Conservation (phyloP, 1,140 invertebrate genomes). For the Galendromus occidentalis region DNA sequence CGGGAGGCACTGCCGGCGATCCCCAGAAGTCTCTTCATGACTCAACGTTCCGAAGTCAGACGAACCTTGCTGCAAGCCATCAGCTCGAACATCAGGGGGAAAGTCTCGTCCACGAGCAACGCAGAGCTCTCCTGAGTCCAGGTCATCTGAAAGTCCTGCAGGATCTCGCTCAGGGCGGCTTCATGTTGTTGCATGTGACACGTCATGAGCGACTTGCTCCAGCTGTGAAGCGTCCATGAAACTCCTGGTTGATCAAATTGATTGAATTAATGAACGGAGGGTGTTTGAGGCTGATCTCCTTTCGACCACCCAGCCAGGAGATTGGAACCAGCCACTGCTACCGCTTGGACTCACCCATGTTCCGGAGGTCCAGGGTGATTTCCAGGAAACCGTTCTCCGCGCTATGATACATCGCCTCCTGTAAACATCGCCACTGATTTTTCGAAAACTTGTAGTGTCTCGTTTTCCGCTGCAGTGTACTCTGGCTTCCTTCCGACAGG, state of each 20-base stretch:
- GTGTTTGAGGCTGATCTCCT: too few species aligned
- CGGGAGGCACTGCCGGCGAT: too few species aligned
- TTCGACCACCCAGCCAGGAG: too few species aligned
- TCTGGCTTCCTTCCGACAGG: conserved; percentile 49
- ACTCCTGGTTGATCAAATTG: too few species aligned
- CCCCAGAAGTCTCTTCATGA: too few species aligned
- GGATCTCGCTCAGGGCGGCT: conserved; percentile 62
- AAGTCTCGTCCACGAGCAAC: conserved; percentile 68
- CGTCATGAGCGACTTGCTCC: conserved; percentile 67
- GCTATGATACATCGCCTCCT: conserved; percentile 79
- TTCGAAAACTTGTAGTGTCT: conserved; percentile 44
- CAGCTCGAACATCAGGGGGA: conserved; percentile 69
- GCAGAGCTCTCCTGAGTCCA: conserved; percentile 59
- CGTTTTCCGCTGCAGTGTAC: conserved; percentile 22
- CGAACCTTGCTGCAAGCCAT: conserved; percentile 65
- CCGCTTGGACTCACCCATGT: conserved; percentile 32
- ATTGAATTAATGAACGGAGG: too few species aligned
- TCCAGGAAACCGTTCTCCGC: conserved; percentile 63
- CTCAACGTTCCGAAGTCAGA: neutral
- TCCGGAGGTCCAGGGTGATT: conserved; percentile 21
- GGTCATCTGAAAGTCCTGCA: conserved; percentile 72
- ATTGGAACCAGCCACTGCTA: too few species aligned
- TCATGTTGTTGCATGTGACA: conserved; percentile 60
- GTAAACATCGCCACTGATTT: conserved; percentile 55
- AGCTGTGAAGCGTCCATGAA: conserved; percentile 70